Conservation (phyloP, 2,797 vertebrate genomes). For the Schizopygopsis malacanthus region DNA sequence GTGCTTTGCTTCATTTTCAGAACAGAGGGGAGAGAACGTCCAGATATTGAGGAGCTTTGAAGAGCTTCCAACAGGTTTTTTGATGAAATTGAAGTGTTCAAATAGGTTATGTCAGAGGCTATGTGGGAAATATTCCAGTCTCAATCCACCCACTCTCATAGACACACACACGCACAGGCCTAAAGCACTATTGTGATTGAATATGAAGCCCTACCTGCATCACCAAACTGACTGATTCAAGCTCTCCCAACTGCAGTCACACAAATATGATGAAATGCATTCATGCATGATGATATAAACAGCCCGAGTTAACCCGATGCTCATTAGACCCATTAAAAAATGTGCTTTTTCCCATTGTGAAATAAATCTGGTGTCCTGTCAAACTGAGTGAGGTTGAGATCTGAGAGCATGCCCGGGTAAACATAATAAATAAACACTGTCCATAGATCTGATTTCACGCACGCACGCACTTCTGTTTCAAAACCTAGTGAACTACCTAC, state of each 20-base stretch:
- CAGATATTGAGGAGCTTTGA: conserved; percentile 30
- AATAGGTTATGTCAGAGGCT: conserved; percentile 37
- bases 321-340: conserved; percentile 31
- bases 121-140: conserved; percentile 29
- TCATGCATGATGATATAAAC: conserved; percentile 24
- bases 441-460: not conserved
- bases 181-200: conserved; percentile 40
- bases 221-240: conserved; percentile 38
- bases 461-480: not conserved
- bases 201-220: conserved; percentile 31
- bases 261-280: conserved; percentile 24
- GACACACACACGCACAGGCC: conserved; percentile 18
- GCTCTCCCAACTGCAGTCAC: conserved; percentile 13
- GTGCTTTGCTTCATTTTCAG: conserved; percentile 17
- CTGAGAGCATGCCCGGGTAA: not conserved
- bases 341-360: conserved; percentile 24
- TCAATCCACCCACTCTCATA: conserved; percentile 6
- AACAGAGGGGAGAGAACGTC: conserved; percentile 13
- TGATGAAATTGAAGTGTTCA: conserved; percentile 39
- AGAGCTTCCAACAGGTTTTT: conserved; percentile 41
- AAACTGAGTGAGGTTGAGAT: not conserved
- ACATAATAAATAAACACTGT: conserved; percentile 22
- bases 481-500: not conserved
- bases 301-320: not conserved
- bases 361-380: conserved; percentile 37